These are phyloP conservation scores for Nibea albiflora DNA, from an alignment of 2,113 vertebrate genomes.

Conservation along the genomic window DNA sequence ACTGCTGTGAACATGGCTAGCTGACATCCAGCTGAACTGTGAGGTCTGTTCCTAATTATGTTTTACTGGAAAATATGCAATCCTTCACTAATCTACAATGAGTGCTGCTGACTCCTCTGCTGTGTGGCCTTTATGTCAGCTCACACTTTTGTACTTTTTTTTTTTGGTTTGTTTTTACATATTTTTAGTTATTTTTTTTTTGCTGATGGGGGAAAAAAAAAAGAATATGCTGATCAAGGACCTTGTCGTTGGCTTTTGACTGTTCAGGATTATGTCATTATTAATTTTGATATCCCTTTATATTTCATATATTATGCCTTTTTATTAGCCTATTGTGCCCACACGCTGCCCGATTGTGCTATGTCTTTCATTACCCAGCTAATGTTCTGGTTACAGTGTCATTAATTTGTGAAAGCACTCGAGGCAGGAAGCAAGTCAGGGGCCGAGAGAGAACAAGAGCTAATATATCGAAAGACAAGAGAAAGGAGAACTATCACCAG, in stretches of 20 bases:
- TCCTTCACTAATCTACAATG: neutral
- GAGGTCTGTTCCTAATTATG: constrained; percentile 21
- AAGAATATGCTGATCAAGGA: neutral
- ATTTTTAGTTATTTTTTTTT: constrained; percentile 7
- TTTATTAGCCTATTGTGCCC: constrained; percentile 56
- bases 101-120: neutral
- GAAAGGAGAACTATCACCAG: constrained; percentile 54
- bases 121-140: neutral
- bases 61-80: constrained; percentile 24
- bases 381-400: constrained; percentile 77
- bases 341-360: constrained; percentile 46
- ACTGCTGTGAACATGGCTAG: constrained; percentile 19
- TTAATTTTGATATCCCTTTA: constrained; percentile 47
- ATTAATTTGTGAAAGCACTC: constrained; percentile 75
- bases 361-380: constrained; percentile 72
- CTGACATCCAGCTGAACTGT: constrained; percentile 24
- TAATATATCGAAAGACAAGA: constrained; percentile 66
- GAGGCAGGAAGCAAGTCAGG: constrained; percentile 62
- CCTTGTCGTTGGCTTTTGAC: constrained; percentile 7
- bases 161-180: neutral
- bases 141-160: neutral
- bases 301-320: constrained; percentile 39
- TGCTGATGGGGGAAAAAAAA: neutral
- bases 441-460: constrained; percentile 57
- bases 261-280: constrained; percentile 38